Evolutionary conservation across 2,797 vertebrate genomes (phyloP), one percentile per base, ranked within the genome.

Genomic region (Pseudochirops cupreus): DNA sequence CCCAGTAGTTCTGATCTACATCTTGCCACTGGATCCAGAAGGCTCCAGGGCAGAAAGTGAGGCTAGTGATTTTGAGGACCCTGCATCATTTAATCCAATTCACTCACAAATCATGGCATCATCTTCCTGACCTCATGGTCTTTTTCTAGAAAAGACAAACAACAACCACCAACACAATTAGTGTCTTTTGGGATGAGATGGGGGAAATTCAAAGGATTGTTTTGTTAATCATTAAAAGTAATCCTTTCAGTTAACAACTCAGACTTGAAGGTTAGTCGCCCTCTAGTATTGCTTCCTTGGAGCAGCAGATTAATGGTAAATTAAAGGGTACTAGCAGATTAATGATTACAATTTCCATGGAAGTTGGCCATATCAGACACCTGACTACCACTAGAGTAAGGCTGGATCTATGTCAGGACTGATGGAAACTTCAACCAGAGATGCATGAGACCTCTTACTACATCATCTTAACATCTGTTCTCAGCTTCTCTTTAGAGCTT

Each of bases 291-390:
- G 91, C 3, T 13, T 67, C 46, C 29, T 39, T 59, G 46, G 12
- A 92, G n/a, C 53, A 74, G n/a, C 57, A 74, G n/a, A 46, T 46
- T 46, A 46, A 46, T 46, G 46, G 46, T 46, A 46, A 2, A 46
- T 46, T 46, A 46, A 93, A 57, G 56, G 21, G 33, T 18, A 39
- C 53, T 28, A 59, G 11, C 6, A 39, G 16, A 0, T n/a, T 67
- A 55, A 55, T 53, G 53, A 18, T 13, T 13, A n/a, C 33, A 13
- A 91, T 10, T 56, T 57, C 14, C 24, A 59, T 9, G 4, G 33
- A 2, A 0, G 2, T 0, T n/a, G 3, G 5, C 31, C 13, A 67
- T 57, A 16, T 29, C 67, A 62, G 67, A 13, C 0, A 3, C 33
- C 5, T 33, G 46, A 31, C 10, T 14, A 18, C 21, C 90, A n/a